Conservation (phyloP, 2,113 vertebrate species). For the Otolemur garnettii region DNA sequence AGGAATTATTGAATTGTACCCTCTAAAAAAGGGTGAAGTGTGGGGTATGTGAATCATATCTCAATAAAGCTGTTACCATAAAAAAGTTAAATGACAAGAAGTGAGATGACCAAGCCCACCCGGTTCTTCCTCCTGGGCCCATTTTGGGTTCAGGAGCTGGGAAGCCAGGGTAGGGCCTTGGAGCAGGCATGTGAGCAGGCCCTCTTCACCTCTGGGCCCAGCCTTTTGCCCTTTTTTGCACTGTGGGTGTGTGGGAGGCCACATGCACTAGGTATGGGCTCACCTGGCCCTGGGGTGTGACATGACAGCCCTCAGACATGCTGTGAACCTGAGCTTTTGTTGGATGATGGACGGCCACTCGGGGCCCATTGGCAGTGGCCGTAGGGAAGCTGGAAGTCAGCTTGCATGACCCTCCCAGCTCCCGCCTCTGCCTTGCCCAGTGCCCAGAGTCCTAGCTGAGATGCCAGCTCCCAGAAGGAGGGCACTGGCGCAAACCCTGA, state of each 20-base stretch:
- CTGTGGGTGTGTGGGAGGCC: too few relatives aligned
- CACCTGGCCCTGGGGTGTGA: background rate
- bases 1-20: accelerated
- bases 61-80: background rate
- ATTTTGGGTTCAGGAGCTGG: background rate
- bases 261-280: background rate
- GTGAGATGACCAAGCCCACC: accelerated
- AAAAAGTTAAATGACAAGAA: too few relatives aligned
- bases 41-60: background rate
- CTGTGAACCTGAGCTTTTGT: too few relatives aligned
- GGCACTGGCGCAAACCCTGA: too few relatives aligned
- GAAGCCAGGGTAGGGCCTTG: background rate
- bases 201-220: background rate
- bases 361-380: background rate
- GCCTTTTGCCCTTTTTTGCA: too few relatives aligned
- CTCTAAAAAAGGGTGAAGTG: background rate
- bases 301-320: accelerated
- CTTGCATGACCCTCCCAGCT: background rate
- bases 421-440: background rate
- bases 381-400: background rate
- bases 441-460: background rate
- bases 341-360: background rate
- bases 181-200: background rate
- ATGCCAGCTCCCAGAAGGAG: background rate
- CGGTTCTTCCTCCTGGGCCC: background rate